These are phyloP conservation scores for Iphiclides podalirius DNA, from an alignment of 2,888 invertebrate species.

Conservation along the genomic window DNA sequence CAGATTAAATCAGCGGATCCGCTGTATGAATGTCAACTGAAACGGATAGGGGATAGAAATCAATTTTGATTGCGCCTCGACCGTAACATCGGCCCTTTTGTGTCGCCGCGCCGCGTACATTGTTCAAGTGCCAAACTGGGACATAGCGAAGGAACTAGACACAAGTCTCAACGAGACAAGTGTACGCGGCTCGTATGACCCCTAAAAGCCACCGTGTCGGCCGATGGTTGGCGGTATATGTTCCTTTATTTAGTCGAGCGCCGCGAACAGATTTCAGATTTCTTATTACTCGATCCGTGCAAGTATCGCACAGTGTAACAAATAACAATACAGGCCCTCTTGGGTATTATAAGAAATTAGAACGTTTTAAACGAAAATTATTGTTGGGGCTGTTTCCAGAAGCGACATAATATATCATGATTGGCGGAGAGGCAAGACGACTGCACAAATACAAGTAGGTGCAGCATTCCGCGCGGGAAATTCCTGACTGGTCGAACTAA, in stretches of 20 bases:
- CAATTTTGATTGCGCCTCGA: constrained; percentile 7
- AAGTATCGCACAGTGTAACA: no score
- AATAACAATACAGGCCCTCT: no score
- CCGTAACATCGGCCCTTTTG: background rate
- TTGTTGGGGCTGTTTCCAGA: no score
- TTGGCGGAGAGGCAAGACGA: background rate
- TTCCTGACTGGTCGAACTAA: background rate
- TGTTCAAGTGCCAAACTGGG: constrained; percentile 4
- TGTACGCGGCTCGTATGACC: constrained; percentile 5
- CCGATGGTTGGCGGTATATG: no score
- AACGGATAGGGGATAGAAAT: background rate
- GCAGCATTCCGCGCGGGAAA: background rate
- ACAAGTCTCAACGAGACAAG: constrained; percentile 5
- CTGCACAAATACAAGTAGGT: background rate
- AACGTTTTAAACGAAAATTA: no score
- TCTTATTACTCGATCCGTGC: no score
- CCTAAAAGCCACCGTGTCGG: no score
- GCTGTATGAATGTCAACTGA: background rate
- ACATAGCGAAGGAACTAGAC: constrained; percentile 8
- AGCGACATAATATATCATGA: no score
- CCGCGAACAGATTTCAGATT: no score
- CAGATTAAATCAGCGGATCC: no score
- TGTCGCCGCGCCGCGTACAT: background rate
- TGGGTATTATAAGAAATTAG: no score
- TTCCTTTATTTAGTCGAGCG: no score